phyloP scores from a whole-genome alignment of 1,140 invertebrate genomes.

The Aphaenogaster ashmeadi region DNA sequence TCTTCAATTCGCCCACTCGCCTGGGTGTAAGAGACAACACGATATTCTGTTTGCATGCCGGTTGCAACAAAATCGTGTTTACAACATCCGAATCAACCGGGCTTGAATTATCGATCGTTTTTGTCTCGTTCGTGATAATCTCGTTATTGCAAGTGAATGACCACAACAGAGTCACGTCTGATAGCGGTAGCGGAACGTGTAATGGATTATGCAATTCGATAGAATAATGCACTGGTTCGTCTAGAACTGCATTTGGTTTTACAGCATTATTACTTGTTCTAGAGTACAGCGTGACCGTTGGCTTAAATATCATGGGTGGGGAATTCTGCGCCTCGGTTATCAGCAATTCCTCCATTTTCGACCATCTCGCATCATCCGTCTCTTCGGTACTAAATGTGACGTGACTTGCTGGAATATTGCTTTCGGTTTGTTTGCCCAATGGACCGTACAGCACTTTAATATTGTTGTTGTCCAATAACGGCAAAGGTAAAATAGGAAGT shows the following conservation, averaged over 20 bases:
- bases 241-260: slow-evolving; percentile 91
- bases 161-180: slow-evolving; percentile 94
- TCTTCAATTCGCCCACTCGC: slow-evolving; percentile 80
- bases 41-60: slow-evolving; percentile 83
- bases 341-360: slow-evolving; percentile 93
- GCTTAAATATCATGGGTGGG: slow-evolving; percentile 93
- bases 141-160: slow-evolving; percentile 88
- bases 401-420: slow-evolving; percentile 78
- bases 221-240: slow-evolving; percentile 94
- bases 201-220: slow-evolving; percentile 93
- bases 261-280: slow-evolving; percentile 90
- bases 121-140: slow-evolving; percentile 81
- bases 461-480: slow-evolving; percentile 89
- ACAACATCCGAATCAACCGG: slow-evolving; percentile 85
- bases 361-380: slow-evolving; percentile 88
- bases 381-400: slow-evolving; percentile 82
- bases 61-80: slow-evolving; percentile 83
- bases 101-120: slow-evolving; percentile 77
- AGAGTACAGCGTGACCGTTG: slow-evolving; percentile 91
- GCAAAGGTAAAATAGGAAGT: slow-evolving; percentile 90
- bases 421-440: slow-evolving; percentile 80
- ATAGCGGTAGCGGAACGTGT: slow-evolving; percentile 91
- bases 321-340: slow-evolving; percentile 90
- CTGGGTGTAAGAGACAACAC: slow-evolving; percentile 81
- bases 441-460: slow-evolving; percentile 90